phyloP scores from a whole-genome alignment of 2,888 invertebrate species.

The Cerceris ruficornis region DNA sequence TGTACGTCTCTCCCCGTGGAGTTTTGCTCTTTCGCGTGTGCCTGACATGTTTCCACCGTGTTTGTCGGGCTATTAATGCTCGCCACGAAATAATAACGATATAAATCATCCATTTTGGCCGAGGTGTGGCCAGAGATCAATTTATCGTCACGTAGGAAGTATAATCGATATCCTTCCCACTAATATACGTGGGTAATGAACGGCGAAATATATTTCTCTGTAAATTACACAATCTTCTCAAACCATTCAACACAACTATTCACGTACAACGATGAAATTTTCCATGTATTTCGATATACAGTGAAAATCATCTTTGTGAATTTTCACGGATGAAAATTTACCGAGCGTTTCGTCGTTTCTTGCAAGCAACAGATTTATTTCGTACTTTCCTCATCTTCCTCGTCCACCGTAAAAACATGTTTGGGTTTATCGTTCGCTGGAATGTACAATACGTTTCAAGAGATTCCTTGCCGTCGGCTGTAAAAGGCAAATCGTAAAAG shows the following conservation, averaged over 20 bases:
- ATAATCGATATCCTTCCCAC: conserved; percentile 29
- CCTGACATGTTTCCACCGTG: conserved; percentile 78
- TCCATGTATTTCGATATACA: background rate
- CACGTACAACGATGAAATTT: background rate
- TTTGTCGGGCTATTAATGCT: conserved; percentile 78
- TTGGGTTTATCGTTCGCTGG: conserved; percentile 48
- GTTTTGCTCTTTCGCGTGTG: conserved; percentile 70
- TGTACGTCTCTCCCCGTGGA: conserved; percentile 49
- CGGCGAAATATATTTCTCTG: background rate
- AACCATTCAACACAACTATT: background rate
- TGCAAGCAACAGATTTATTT: conserved; percentile 23
- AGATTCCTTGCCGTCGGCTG: conserved; percentile 9
- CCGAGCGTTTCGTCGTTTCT: background rate
- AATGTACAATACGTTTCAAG: conserved; percentile 32
- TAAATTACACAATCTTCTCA: background rate
- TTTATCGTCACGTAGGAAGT: conserved; percentile 41
- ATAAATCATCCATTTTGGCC: conserved; percentile 71
- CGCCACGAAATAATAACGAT: conserved; percentile 71
- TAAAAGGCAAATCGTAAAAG: conserved; percentile 15
- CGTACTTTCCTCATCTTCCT: conserved; percentile 1
- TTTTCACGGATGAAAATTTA: conserved; percentile 1
- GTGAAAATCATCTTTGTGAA: conserved; percentile 13
- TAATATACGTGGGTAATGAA: background rate
- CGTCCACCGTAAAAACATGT: conserved; percentile 36
- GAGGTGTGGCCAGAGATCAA: conserved; percentile 44